phyloP scores from a whole-genome alignment of 2,888 invertebrate species.

The Acleris sparsana region DNA sequence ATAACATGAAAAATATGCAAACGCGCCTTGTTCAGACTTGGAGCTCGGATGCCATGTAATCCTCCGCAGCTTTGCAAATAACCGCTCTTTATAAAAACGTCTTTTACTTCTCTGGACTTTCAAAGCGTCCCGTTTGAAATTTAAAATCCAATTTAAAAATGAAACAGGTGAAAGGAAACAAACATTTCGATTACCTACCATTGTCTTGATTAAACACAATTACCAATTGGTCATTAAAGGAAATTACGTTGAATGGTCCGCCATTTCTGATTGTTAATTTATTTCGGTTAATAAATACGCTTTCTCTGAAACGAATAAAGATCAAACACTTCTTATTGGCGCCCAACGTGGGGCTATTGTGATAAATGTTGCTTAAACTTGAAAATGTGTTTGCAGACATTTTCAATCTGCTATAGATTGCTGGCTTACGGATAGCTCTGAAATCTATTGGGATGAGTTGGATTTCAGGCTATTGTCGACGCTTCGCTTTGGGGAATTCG shows the following conservation, averaged over 20 bases:
- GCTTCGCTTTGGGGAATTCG: constrained; percentile 35
- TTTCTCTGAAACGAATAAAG: background rate
- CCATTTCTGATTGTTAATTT: constrained; percentile 15
- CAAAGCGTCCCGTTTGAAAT: background rate
- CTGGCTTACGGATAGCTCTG: constrained; percentile 30
- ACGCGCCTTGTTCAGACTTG: constrained; percentile 2
- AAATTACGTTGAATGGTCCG: background rate
- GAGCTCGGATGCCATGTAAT: constrained; percentile 11
- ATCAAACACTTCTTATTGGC: background rate
- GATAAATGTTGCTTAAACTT: constrained; percentile 10
- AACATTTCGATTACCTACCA: constrained; percentile 9
- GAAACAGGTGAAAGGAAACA: constrained; percentile 6
- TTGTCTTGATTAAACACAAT: constrained; percentile 19
- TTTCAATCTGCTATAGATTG: constrained; percentile 31
- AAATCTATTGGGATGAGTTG: constrained; percentile 38
- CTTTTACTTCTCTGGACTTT: too few species aligned
- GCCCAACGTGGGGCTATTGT: constrained; percentile 22
- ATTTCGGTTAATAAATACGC: background rate
- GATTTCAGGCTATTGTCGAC: constrained; percentile 41
- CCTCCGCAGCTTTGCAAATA: constrained; percentile 2
- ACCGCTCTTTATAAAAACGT: background rate
- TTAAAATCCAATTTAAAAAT: constrained; percentile 5
- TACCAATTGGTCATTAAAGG: constrained; percentile 2
- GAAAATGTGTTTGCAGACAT: constrained; percentile 21
- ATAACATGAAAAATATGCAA: constrained; percentile 22